phyloP scores from a whole-genome alignment of 2,888 invertebrate species.

The Acleris literana region DNA sequence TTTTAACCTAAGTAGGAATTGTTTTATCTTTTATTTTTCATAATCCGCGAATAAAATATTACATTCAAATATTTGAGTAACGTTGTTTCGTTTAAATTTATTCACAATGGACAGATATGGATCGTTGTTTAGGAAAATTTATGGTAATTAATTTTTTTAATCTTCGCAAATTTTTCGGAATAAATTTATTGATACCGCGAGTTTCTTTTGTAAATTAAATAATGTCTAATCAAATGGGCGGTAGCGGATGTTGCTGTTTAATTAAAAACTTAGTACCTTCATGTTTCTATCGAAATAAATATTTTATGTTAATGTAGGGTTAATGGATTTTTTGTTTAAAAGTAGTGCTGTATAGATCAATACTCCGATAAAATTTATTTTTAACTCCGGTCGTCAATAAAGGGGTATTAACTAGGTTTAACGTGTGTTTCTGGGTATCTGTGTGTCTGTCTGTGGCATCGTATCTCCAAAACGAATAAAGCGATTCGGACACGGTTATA shows the following conservation, averaged over 20 bases:
- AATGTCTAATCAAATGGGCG: neutral
- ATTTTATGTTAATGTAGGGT: too few species aligned
- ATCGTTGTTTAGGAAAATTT: slow-evolving; percentile 52
- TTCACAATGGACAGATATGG: slow-evolving; percentile 47
- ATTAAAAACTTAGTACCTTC: neutral
- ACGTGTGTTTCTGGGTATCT: too few species aligned
- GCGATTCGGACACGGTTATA: too few species aligned
- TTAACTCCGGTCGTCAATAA: too few species aligned
- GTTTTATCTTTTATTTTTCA: slow-evolving; percentile 24
- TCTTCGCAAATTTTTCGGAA: slow-evolving; percentile 42
- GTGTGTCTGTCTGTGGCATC: too few species aligned
- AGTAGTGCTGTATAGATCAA: too few species aligned
- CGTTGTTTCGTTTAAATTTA: slow-evolving; percentile 43
- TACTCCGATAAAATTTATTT: too few species aligned
- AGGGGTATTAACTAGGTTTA: too few species aligned
- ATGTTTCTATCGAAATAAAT: too few species aligned
- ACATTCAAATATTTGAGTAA: slow-evolving; percentile 33
- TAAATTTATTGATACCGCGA: slow-evolving; percentile 45
- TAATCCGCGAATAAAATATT: slow-evolving; percentile 32
- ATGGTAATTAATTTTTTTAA: slow-evolving; percentile 53
- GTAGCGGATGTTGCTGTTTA: neutral
- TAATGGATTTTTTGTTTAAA: too few species aligned
- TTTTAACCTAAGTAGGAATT: neutral
- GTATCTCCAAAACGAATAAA: too few species aligned
- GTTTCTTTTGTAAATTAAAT: slow-evolving; percentile 15